Evolutionary conservation across 2,113 vertebrate species (phyloP), one percentile per base, ranked within the genome.

Genomic region (Pyxicephalus adspersus): DNA sequence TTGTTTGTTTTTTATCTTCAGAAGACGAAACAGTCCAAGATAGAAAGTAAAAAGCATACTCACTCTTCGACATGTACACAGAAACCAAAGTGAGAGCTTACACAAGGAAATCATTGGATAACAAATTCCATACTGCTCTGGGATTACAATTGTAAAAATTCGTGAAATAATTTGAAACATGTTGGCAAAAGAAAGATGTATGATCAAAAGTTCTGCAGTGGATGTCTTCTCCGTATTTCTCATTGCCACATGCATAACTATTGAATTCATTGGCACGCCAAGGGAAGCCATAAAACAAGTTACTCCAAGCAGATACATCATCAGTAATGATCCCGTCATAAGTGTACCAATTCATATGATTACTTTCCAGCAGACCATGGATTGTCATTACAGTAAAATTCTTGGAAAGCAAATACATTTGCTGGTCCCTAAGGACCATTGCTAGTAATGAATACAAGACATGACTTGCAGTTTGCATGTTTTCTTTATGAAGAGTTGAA

Each of bases 101-200:
- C 76, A 77, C 16, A 51, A 50, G 31, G 0, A 28, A 9, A 26
- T 18, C 51, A 77, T 54, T 13, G 64, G 76, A 67, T 77, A 77
- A 38, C 76, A 77, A 20, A 66, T 57, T 22, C 20, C 76, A 4
- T 22, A 11, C 23, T 77, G 50, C 20, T 66, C 29, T 22, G 76
- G 63, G 25, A 77, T 77, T 4, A 77, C n/a, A 3, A 77, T 66
- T 52, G 76, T 25, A 13, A 66, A 4, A 20, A 67, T 67, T 20
- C 28, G 25, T 16, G 64, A 66, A 22, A 55, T 31, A 4, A 77
- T 26, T 19, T 77, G 63, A 51, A 77, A 9, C n/a, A 66, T 57
- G 20, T 77, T 77, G 28, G 25, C 50, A 34, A 25, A 4, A 34
- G 26, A 77, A 22, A 77, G 26, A 2, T 77, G 51, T 23, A 67